phyloP scores from a whole-genome alignment of 2,888 invertebrate genomes.

The Cephus rjabovi region DNA sequence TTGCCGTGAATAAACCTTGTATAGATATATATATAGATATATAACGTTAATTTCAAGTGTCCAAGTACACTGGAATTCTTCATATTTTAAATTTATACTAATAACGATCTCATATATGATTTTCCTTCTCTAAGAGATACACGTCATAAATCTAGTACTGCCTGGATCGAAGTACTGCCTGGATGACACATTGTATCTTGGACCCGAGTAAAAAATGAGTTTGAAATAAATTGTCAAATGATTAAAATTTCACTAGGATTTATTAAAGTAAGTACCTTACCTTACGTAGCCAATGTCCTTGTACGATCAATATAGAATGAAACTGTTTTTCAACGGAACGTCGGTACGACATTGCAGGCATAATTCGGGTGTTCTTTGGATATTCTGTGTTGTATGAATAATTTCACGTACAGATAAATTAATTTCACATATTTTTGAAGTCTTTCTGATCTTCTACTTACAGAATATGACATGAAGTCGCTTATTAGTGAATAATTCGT shows the following conservation, averaged over 20 bases:
- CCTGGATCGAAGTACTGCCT: slow-evolving; percentile 56
- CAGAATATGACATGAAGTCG: no score
- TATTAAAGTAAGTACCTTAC: background rate
- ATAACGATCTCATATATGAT: slow-evolving; percentile 39
- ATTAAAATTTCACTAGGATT: background rate
- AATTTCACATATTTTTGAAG: no score
- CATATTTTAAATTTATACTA: slow-evolving; percentile 12
- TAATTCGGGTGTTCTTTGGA: no score
- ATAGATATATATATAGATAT: slow-evolving; percentile 27
- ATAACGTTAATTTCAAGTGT: slow-evolving; percentile 14
- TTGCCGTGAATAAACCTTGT: slow-evolving; percentile 29
- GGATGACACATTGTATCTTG: slow-evolving; percentile 58
- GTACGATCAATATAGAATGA: no score
- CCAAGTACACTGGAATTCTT: background rate
- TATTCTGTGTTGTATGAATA: no score
- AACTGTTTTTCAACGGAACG: no score
- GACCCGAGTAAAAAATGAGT: slow-evolving; percentile 56
- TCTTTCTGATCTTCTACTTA: no score
- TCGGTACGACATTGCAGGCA: no score
- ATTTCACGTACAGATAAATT: no score
- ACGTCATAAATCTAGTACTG: slow-evolving; percentile 42
- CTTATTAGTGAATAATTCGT: no score
- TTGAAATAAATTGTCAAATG: slow-evolving; percentile 29
- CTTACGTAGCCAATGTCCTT: background rate
- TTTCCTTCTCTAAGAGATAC: slow-evolving; percentile 47